Percentiles rank a stretch among this genome's conserved stretches.
Conservation (phyloP, 2,113 vertebrate genomes). For the Chroicocephalus ridibundus region DNA sequence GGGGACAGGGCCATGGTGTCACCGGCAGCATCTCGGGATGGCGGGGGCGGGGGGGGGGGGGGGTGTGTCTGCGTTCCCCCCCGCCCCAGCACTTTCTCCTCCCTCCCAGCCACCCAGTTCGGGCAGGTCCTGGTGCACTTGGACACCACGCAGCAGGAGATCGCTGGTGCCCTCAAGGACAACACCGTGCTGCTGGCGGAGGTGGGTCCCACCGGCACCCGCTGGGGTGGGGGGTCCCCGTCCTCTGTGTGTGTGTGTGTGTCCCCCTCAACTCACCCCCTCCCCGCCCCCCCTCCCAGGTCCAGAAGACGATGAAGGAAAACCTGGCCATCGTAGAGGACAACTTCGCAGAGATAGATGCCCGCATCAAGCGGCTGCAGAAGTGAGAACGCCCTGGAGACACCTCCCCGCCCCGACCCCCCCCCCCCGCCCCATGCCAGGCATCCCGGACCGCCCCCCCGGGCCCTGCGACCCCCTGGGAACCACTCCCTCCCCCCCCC, state of each 20-base stretch:
- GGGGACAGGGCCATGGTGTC: not conserved
- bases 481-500: not conserved
- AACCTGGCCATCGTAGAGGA: constrained; percentile 85
- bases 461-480: not conserved
- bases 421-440: not conserved
- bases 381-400: constrained; percentile 72
- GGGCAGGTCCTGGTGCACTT: constrained; percentile 89
- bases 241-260: not conserved
- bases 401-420: not conserved
- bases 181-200: constrained; percentile 83
- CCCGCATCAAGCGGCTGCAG: constrained; percentile 86
- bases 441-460: not conserved
- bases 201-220: constrained; percentile 54
- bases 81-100: not conserved
- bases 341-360: constrained; percentile 84
- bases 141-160: constrained; percentile 93
- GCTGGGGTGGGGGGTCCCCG: not conserved
- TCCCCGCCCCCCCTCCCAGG: constrained; percentile 62
- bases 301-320: constrained; percentile 90
- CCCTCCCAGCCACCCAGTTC: constrained; percentile 87
- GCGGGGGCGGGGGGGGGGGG: too few species aligned
- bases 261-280: too few species aligned
- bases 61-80: not conserved
- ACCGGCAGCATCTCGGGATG: not conserved
- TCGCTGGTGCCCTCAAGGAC: constrained; percentile 88